These are phyloP conservation scores for Andrena cerasifolii DNA, from an alignment of 1,140 invertebrate genomes.

Conservation along the genomic window DNA sequence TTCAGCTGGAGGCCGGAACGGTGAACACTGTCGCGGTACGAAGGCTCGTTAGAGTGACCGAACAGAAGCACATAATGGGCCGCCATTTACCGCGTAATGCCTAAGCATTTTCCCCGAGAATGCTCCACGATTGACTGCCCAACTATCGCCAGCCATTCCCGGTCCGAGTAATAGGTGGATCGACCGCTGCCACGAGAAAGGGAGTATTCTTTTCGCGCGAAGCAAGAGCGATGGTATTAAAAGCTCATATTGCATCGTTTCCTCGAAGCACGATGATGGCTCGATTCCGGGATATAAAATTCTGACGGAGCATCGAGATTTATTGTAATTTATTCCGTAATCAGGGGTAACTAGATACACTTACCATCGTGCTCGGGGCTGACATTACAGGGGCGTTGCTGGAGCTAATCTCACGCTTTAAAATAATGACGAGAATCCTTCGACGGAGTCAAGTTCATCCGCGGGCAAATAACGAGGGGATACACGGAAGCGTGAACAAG, in stretches of 20 bases:
- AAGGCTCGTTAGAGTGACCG: background rate
- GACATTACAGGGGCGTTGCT: background rate
- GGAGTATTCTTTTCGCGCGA: background rate
- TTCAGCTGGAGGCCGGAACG: background rate
- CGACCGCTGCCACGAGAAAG: background rate
- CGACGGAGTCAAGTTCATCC: background rate
- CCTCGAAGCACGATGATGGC: background rate
- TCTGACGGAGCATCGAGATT: background rate
- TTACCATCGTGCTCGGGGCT: background rate
- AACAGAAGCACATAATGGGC: background rate
- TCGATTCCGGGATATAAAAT: no score
- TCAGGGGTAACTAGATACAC: background rate
- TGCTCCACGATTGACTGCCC: conserved; percentile 1
- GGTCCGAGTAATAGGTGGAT: background rate
- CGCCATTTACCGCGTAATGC: background rate
- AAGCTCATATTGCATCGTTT: background rate
- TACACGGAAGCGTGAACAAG: background rate
- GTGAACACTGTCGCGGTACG: background rate
- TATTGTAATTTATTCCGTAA: conserved; percentile 12
- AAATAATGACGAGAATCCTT: background rate
- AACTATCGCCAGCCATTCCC: background rate
- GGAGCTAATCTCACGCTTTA: background rate
- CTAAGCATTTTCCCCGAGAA: conserved; percentile 5
- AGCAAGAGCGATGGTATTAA: background rate
- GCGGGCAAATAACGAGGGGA: background rate